These are phyloP conservation scores for Galerucella pusilla DNA, from an alignment of 2,888 invertebrate species.

Conservation along the genomic window DNA sequence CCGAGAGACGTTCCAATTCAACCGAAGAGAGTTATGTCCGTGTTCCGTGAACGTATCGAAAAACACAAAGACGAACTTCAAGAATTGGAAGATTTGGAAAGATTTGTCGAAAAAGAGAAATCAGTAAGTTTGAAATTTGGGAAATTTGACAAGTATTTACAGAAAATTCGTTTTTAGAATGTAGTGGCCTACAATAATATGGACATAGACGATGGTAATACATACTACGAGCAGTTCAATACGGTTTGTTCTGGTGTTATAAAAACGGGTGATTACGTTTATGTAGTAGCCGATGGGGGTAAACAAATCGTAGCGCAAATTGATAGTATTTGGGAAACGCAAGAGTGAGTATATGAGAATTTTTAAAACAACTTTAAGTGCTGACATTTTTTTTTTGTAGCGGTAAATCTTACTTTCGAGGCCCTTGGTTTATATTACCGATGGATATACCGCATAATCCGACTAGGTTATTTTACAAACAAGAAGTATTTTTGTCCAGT, in stretches of 20 bases:
- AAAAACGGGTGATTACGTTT: slow-evolving; percentile 94
- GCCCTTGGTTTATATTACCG: slow-evolving; percentile 92
- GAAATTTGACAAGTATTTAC: too few species aligned
- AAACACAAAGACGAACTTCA: slow-evolving; percentile 91
- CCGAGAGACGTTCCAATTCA: slow-evolving; percentile 81
- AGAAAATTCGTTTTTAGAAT: slow-evolving; percentile 69
- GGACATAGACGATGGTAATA: slow-evolving; percentile 80
- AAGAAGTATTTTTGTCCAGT: slow-evolving; percentile 92
- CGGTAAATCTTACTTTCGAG: slow-evolving; percentile 91
- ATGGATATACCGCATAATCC: slow-evolving; percentile 86
- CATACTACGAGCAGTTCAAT: slow-evolving; percentile 94
- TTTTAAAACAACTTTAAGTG: background rate
- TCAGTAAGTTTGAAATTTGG: slow-evolving; percentile 70
- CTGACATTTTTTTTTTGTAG: slow-evolving; percentile 66
- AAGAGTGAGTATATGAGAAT: slow-evolving; percentile 73
- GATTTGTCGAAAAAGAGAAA: slow-evolving; percentile 85
- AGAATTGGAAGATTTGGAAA: slow-evolving; percentile 84
- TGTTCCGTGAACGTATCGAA: slow-evolving; percentile 90
- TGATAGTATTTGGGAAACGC: slow-evolving; percentile 93
- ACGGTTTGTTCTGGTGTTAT: slow-evolving; percentile 84
- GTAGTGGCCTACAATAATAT: slow-evolving; percentile 76
- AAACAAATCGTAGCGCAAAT: slow-evolving; percentile 93
- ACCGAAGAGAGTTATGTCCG: slow-evolving; percentile 89
- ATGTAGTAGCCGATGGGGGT: slow-evolving; percentile 91
- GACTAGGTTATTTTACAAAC: slow-evolving; percentile 87